phyloP scores from a whole-genome alignment of 2,113 vertebrate species.

The Carettochelys insculpta region DNA sequence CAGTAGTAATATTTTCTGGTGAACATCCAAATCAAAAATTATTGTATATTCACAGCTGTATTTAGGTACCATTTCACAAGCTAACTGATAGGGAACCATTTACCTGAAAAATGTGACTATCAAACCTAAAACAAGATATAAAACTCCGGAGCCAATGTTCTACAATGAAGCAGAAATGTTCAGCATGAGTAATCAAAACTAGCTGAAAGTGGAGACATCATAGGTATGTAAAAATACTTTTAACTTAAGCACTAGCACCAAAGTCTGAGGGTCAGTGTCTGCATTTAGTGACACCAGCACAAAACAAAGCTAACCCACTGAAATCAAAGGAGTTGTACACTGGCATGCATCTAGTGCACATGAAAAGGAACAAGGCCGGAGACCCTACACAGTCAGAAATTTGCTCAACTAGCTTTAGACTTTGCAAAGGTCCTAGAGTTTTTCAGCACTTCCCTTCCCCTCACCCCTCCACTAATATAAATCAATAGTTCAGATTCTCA shows the following conservation, averaged over 20 bases:
- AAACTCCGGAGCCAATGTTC: not conserved
- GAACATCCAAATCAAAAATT: conserved; percentile 25
- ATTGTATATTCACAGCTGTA: not conserved
- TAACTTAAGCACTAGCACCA: not conserved
- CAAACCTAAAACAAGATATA: not conserved
- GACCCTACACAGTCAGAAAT: too few relatives aligned
- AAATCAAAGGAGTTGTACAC: not conserved
- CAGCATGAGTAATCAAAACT: not conserved
- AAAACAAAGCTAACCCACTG: not conserved
- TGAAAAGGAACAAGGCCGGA: too few relatives aligned
- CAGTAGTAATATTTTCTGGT: conserved; percentile 35
- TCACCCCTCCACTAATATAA: too few relatives aligned
- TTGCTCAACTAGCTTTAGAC: too few relatives aligned
- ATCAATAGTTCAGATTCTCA: too few relatives aligned
- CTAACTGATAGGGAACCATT: conserved; percentile 39
- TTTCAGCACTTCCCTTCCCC: too few relatives aligned
- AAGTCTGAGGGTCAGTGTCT: not conserved
- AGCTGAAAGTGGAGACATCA: not conserved
- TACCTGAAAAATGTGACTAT: conserved; percentile 5
- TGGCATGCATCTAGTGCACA: not conserved
- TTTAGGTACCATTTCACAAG: conserved; percentile 34
- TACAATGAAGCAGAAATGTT: not conserved
- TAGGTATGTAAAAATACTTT: not conserved
- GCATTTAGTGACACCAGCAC: not conserved
- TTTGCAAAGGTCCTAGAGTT: too few relatives aligned